Percentiles rank a stretch among this genome's conserved stretches.
Evolutionary conservation across 2,888 invertebrate genomes (phyloP).

Genomic region (Xanthia togata): DNA sequence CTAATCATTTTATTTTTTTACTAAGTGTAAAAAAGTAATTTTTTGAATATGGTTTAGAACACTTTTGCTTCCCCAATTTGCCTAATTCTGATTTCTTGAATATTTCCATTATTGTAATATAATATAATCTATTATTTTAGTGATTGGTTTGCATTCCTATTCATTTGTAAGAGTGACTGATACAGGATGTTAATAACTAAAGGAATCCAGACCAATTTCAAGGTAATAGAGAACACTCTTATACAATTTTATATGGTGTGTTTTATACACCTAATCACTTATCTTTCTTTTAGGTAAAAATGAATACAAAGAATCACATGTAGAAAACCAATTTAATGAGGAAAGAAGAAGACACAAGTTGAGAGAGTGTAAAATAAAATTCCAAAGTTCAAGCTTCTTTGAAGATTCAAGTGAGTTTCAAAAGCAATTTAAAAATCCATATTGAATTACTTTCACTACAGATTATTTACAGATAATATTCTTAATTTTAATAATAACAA

Average conservation of each 20-base stretch:
- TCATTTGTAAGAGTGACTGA: slow-evolving; percentile 72
- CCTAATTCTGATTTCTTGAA: slow-evolving; percentile 45
- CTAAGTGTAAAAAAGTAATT: slow-evolving; percentile 12
- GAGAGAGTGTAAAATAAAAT: slow-evolving; percentile 75
- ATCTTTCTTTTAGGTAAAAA: slow-evolving; percentile 57
- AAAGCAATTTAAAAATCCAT: slow-evolving; percentile 19
- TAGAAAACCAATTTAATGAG: slow-evolving; percentile 72
- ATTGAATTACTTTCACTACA: slow-evolving; percentile 24
- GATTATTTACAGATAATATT: slow-evolving; percentile 2
- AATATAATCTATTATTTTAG: slow-evolving; percentile 72
- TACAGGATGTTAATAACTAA: slow-evolving; percentile 40
- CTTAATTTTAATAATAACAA: slow-evolving; percentile 15
- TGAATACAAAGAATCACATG: slow-evolving; percentile 28
- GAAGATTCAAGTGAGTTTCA: slow-evolving; percentile 79
- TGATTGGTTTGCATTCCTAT: slow-evolving; percentile 72
- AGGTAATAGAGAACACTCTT: slow-evolving; percentile 69
- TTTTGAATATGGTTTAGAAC: slow-evolving; percentile 47
- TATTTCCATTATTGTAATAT: slow-evolving; percentile 40
- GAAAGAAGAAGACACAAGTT: slow-evolving; percentile 73
- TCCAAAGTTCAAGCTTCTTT: slow-evolving; percentile 77
- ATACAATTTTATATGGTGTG: not conserved
- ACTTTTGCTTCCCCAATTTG: slow-evolving; percentile 46
- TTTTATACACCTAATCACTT: slow-evolving; percentile 24
- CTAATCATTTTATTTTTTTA: not conserved
- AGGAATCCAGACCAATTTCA: slow-evolving; percentile 72